Evolutionary conservation across 2,113 vertebrate species (phyloP).

Genomic region (Scopus umbretta): DNA sequence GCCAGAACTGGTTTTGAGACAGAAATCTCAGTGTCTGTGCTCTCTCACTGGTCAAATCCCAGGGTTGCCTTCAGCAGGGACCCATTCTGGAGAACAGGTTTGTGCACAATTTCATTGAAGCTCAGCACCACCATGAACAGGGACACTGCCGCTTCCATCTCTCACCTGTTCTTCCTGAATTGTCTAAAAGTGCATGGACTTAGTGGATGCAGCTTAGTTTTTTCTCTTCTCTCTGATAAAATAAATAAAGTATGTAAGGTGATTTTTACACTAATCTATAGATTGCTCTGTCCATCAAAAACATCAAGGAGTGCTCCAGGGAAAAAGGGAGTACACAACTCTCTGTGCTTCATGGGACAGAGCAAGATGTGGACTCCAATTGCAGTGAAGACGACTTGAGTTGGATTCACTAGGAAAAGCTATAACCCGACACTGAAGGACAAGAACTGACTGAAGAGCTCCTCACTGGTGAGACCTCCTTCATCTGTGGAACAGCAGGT

Average conservation of each 20-base stretch:
- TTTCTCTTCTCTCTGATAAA: not conserved
- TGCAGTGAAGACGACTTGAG: not conserved
- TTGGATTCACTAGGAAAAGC: not conserved
- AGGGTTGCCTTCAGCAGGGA: not conserved
- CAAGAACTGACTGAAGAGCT: not conserved
- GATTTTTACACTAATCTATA: not conserved
- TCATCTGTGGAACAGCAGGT: not conserved
- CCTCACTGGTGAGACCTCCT: not conserved
- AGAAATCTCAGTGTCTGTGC: not conserved
- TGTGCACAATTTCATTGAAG: not conserved
- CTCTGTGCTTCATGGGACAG: not conserved
- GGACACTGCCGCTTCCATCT: not conserved
- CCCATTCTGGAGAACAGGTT: not conserved
- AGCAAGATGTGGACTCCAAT: not conserved
- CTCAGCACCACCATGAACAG: not conserved
- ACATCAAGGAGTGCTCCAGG: not conserved
- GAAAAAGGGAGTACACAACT: not conserved
- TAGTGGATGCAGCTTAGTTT: not conserved
- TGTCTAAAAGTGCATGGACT: not conserved
- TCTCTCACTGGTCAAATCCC: not conserved
- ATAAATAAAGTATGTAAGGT: not conserved
- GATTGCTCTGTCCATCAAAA: not conserved
- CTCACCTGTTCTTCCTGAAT: not conserved
- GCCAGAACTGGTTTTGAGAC: not conserved
- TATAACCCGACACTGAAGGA: not conserved